These are phyloP conservation scores for Ibidorhyncha struthersii DNA, from an alignment of 2,113 vertebrate genomes.

Conservation along the genomic window DNA sequence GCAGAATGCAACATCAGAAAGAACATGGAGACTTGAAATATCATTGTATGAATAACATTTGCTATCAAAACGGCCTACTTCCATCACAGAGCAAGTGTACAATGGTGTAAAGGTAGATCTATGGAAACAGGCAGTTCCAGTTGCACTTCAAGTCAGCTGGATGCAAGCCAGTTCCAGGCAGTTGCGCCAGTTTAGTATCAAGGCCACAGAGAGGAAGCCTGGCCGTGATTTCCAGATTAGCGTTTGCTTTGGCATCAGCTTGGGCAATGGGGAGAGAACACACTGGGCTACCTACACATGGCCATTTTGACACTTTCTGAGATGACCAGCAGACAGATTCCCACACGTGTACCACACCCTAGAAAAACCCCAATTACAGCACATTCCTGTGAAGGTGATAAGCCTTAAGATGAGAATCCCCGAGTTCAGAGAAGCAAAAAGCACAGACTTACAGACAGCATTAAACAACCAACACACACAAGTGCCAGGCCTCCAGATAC, in stretches of 20 bases:
- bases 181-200: fast-evolving
- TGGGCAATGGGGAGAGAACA: background rate
- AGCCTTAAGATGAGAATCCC: background rate
- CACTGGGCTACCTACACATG: background rate
- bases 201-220: background rate
- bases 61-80: background rate
- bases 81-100: background rate
- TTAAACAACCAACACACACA: background rate
- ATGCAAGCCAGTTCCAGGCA: background rate
- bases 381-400: background rate
- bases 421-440: background rate
- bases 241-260: background rate
- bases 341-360: fast-evolving
- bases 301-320: background rate
- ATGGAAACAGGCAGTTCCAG: background rate
- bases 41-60: background rate
- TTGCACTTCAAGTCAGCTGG: background rate
- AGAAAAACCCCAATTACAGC: background rate
- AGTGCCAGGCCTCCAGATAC: background rate
- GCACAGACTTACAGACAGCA: background rate
- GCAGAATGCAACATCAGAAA: background rate
- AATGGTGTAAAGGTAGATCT: background rate
- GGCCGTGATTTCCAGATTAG: background rate
- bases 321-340: background rate
- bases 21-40: background rate